Evolutionary conservation across 2,113 vertebrate genomes (phyloP).

Genomic region (Dicentrarchus labrax): DNA sequence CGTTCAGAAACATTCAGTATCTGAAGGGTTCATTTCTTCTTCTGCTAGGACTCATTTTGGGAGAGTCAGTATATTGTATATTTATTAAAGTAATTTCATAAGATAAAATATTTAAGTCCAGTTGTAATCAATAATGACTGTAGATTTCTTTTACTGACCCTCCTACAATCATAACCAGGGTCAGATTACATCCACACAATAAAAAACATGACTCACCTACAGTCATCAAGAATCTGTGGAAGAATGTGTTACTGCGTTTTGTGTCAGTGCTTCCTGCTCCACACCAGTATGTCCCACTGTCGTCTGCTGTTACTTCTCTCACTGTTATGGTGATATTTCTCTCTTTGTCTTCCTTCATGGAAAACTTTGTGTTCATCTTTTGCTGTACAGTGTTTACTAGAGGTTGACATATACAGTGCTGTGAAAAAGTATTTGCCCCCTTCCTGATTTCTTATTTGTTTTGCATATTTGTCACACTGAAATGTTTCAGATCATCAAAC

Average conservation of each 20-base stretch:
- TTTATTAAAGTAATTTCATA: not conserved
- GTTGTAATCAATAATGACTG: not conserved
- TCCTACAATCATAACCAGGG: not conserved
- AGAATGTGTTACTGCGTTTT: accelerated
- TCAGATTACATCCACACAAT: not conserved
- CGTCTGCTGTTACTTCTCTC: not conserved
- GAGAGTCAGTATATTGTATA: not conserved
- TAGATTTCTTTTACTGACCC: not conserved
- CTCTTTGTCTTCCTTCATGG: accelerated
- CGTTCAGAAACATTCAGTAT: not conserved
- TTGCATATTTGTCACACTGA: no score
- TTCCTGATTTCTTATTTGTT: no score
- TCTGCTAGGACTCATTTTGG: no score
- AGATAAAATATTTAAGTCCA: not conserved
- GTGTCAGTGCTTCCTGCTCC: accelerated
- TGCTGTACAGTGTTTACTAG: accelerated
- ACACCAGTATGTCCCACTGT: slow-evolving; percentile 56
- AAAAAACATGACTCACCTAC: slow-evolving; percentile 29
- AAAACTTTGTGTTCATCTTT: not conserved
- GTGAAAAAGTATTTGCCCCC: no score
- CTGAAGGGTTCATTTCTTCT: not conserved
- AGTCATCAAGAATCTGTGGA: not conserved
- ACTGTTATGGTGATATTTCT: not conserved
- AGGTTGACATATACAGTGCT: not conserved
- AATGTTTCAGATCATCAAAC: no score